Conservation (phyloP, 2,113 vertebrate species). For the Anhinga anhinga region DNA sequence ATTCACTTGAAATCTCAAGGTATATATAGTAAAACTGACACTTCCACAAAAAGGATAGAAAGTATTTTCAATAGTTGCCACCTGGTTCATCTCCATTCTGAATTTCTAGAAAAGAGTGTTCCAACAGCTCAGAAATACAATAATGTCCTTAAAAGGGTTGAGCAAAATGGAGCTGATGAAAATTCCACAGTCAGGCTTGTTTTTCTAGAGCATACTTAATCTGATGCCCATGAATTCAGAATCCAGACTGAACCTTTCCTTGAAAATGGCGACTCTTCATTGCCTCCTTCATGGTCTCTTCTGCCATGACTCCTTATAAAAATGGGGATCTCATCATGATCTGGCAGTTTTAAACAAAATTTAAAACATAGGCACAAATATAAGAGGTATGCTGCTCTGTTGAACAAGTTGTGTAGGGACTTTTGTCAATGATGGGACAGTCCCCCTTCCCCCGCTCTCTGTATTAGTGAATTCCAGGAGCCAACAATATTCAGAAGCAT, state of each 20-base stretch:
- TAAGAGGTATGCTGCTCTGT: not conserved
- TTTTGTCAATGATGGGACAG: accelerated
- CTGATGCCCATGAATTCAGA: not conserved
- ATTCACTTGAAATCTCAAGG: not conserved
- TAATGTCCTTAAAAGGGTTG: not conserved
- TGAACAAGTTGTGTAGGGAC: not conserved
- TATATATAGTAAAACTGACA: not conserved
- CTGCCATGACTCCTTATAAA: not conserved
- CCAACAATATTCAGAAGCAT: not conserved
- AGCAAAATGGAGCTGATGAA: not conserved
- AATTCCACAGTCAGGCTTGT: not conserved
- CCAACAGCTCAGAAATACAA: not conserved
- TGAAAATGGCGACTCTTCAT: not conserved
- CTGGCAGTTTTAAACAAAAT: not conserved
- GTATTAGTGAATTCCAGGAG: not conserved
- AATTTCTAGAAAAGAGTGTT: not conserved
- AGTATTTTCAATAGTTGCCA: not conserved
- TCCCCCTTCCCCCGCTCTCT: not conserved
- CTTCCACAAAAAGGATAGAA: not conserved
- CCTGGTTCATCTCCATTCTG: not conserved
- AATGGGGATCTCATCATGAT: not conserved
- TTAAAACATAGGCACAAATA: not conserved
- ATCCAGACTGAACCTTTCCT: not conserved
- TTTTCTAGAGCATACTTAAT: not conserved
- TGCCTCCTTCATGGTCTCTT: not conserved